Evolutionary conservation across 2,888 invertebrate genomes (phyloP).

Genomic region (Bombylius discolor): DNA sequence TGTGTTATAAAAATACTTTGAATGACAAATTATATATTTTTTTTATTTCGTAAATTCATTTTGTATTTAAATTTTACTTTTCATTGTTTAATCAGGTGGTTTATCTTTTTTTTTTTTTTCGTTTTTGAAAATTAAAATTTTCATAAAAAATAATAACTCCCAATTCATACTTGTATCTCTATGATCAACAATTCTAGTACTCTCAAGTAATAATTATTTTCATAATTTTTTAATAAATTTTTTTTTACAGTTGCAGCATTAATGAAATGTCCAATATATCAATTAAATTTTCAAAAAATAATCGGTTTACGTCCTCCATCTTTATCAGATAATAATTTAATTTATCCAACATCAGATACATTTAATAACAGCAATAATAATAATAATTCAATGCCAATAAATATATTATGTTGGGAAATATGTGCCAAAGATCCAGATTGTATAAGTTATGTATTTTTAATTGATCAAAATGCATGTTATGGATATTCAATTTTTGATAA

Average conservation of each 20-base stretch:
- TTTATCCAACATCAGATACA: conserved; percentile 20
- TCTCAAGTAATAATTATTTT: neutral
- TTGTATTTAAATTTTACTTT: no score
- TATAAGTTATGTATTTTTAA: conserved; percentile 30
- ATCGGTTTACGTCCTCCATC: conserved; percentile 32
- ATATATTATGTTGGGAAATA: conserved; percentile 26
- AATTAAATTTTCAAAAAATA: conserved; percentile 34
- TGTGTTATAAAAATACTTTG: no score
- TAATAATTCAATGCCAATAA: conserved; percentile 15
- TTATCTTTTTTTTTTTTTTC: no score
- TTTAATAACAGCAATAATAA: conserved; percentile 9
- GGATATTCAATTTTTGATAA: conserved; percentile 30
- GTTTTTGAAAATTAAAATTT: no score
- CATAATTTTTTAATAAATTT: neutral
- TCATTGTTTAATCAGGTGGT: no score
- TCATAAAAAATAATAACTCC: no score
- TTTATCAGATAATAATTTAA: conserved; percentile 23
- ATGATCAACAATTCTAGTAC: no score
- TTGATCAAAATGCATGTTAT: conserved; percentile 30
- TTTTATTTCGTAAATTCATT: no score
- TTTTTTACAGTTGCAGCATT: conserved; percentile 19
- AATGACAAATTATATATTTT: no score
- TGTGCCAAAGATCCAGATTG: conserved; percentile 31
- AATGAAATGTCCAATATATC: conserved; percentile 32
- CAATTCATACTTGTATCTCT: no score